These are phyloP conservation scores for Lochmaea capreae DNA, from an alignment of 2,888 invertebrate species.

Conservation along the genomic window DNA sequence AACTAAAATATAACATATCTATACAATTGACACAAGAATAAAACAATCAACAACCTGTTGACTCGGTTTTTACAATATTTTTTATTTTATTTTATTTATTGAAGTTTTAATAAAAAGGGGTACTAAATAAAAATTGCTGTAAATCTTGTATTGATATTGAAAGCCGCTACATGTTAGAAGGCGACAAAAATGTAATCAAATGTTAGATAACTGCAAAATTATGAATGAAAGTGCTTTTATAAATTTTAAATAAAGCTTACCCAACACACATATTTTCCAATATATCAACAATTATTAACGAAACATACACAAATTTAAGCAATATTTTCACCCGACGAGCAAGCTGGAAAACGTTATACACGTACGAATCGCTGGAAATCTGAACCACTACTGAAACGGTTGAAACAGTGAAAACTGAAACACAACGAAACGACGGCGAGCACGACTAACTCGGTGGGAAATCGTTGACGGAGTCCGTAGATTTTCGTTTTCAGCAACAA, in stretches of 20 bases:
- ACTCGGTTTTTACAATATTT: not conserved
- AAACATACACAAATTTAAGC: not conserved
- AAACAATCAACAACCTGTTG: conserved; percentile 16
- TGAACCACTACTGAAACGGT: conserved; percentile 11
- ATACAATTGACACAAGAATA: not conserved
- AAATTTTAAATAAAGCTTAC: not conserved
- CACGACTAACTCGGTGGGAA: conserved; percentile 11
- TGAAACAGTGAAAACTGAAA: conserved; percentile 17
- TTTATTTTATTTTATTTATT: not conserved
- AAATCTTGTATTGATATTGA: no score
- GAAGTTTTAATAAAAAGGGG: not conserved
- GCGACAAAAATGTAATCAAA: not conserved
- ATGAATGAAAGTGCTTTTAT: not conserved
- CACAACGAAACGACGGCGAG: conserved; percentile 7
- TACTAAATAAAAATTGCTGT: no score
- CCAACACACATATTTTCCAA: not conserved
- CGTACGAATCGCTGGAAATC: not conserved
- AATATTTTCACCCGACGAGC: conserved; percentile 1
- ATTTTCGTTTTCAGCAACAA: conserved; percentile 25
- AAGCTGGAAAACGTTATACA: not conserved
- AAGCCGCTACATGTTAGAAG: not conserved
- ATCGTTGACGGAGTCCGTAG: conserved; percentile 18
- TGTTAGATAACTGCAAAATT: not conserved
- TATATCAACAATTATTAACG: not conserved
- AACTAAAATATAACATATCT: not conserved